Evolutionary conservation across 2,797 vertebrate species (phyloP).

Genomic region (Sciurus vulgaris): DNA sequence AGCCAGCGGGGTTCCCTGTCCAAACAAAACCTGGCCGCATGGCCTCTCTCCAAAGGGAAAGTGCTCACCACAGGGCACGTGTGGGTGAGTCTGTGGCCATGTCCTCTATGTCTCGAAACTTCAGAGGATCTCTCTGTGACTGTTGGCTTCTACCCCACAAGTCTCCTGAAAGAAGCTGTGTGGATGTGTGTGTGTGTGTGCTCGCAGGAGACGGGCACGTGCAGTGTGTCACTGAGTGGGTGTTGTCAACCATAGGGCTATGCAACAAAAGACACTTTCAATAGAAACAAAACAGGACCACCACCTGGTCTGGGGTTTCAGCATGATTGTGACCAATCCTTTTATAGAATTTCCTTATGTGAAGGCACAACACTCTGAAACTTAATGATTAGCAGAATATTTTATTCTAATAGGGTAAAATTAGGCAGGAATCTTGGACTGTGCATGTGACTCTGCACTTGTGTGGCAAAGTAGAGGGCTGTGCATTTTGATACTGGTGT

Average conservation of each 20-base stretch:
- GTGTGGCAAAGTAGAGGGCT: slow-evolving; percentile 80
- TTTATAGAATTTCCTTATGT: slow-evolving; percentile 89
- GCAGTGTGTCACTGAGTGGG: slow-evolving; percentile 47
- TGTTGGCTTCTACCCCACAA: slow-evolving; percentile 81
- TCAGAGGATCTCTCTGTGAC: slow-evolving; percentile 38
- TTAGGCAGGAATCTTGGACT: slow-evolving; percentile 81
- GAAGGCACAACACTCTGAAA: slow-evolving; percentile 92
- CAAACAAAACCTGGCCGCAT: not conserved
- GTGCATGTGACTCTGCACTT: slow-evolving; percentile 90
- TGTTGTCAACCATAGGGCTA: slow-evolving; percentile 90
- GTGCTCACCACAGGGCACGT: no score
- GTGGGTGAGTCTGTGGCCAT: not conserved
- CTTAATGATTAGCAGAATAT: slow-evolving; percentile 79
- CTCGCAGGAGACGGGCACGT: not conserved
- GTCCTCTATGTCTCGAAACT: slow-evolving; percentile 72
- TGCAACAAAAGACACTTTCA: slow-evolving; percentile 92
- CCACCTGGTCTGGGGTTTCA: slow-evolving; percentile 91
- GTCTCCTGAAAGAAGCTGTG: slow-evolving; percentile 70
- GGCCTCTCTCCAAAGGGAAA: not conserved
- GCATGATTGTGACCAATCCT: slow-evolving; percentile 96
- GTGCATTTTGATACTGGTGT: slow-evolving; percentile 71
- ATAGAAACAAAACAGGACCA: slow-evolving; percentile 73
- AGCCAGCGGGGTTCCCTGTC: not conserved
- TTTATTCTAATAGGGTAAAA: slow-evolving; percentile 75
- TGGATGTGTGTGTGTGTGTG: slow-evolving; percentile 30